Conservation (phyloP, 2,888 invertebrate genomes). For the Xanthia icteritia region DNA sequence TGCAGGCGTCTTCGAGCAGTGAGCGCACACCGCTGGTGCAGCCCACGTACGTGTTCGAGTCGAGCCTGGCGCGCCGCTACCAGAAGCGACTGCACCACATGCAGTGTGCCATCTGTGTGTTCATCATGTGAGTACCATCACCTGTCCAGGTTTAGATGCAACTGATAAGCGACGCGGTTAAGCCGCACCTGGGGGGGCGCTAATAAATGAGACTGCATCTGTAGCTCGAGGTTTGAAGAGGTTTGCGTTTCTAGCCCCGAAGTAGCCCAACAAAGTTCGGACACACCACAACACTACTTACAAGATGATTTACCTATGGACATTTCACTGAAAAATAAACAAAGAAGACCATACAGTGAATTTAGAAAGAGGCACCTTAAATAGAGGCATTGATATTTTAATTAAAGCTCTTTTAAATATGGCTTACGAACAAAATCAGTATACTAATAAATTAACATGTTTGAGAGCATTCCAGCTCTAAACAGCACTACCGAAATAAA, state of each 20-base stretch:
- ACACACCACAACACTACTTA: background rate
- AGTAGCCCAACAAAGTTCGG: background rate
- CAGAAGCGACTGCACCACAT: constrained; percentile 89
- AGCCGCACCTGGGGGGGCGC: background rate
- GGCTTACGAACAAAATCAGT: background rate
- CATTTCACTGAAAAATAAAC: background rate
- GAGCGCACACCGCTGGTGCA: constrained; percentile 90
- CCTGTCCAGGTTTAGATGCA: background rate
- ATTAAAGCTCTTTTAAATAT: background rate
- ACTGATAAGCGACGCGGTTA: background rate
- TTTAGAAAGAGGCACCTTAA: background rate
- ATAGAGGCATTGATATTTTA: background rate
- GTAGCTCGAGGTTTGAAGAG: too few species aligned
- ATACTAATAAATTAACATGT: background rate
- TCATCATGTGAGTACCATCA: constrained; percentile 91
- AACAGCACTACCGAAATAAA: background rate
- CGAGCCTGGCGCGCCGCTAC: constrained; percentile 86
- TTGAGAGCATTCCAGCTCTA: constrained; percentile 1
- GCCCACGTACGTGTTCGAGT: constrained; percentile 89
- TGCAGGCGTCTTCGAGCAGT: constrained; percentile 81
- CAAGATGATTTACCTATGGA: background rate
- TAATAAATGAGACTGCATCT: background rate
- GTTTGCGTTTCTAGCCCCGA: background rate
- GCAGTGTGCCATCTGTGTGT: constrained; percentile 93
- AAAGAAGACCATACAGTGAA: background rate